phyloP scores from a whole-genome alignment of 2,113 vertebrate species.

The Lamprologus speciosus region DNA sequence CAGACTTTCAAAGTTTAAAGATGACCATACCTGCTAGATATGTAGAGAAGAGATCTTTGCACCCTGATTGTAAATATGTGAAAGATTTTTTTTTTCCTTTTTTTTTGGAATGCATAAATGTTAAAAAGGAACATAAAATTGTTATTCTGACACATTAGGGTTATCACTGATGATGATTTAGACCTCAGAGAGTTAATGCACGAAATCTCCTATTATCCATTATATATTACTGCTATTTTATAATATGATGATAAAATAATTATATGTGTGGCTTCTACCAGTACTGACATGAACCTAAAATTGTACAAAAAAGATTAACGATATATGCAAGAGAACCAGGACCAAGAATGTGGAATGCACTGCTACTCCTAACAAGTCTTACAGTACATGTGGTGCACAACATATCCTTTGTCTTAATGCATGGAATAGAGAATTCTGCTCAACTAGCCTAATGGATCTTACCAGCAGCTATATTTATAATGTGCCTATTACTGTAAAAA shows the following conservation, averaged over 20 bases:
- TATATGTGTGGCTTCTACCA: not conserved
- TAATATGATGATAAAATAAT: not conserved
- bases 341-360: not conserved
- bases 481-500: not conserved
- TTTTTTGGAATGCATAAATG: not conserved
- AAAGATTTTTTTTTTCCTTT: accelerated
- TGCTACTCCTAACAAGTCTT: not conserved
- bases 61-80: not conserved
- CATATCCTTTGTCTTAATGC: not conserved
- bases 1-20: not conserved
- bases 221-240: not conserved
- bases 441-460: not conserved
- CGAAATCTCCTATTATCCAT: not conserved
- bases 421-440: not conserved
- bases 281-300: not conserved
- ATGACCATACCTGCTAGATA: not conserved
- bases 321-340: not conserved
- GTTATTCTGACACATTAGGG: not conserved
- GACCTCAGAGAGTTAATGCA: not conserved
- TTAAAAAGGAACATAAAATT: not conserved
- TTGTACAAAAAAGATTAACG: not conserved
- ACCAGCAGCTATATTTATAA: not conserved
- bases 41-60: not conserved
- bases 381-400: not conserved
- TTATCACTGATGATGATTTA: not conserved